Conservation (phyloP, 2,113 vertebrate species). For the Eublepharis macularius region DNA sequence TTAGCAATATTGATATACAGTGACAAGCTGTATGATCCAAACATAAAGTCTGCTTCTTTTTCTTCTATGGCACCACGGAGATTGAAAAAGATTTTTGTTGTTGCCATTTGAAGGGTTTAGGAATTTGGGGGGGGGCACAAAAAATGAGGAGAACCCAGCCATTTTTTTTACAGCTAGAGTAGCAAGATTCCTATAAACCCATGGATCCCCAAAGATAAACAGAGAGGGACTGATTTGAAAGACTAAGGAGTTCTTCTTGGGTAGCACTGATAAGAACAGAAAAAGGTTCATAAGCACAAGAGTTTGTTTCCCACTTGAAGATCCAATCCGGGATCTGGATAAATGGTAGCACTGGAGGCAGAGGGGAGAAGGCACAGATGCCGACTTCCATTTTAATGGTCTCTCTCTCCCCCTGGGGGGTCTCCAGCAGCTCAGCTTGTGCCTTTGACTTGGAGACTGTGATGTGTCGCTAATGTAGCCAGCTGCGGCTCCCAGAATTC, state of each 20-base stretch:
- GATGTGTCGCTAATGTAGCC: neutral
- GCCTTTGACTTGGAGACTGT: neutral
- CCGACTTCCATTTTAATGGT: fast-evolving
- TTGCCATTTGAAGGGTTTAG: neutral
- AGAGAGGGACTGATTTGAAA: neutral
- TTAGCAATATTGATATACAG: neutral
- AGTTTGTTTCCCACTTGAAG: neutral
- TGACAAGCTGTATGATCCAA: neutral
- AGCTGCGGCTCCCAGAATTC: neutral
- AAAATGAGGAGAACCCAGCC: neutral
- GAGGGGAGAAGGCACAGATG: conserved; percentile 5
- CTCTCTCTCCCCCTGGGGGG: neutral
- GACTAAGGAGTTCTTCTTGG: neutral
- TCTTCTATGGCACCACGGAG: neutral
- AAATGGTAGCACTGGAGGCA: neutral
- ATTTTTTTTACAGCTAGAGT: neutral
- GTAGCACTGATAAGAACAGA: neutral
- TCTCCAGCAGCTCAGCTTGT: fast-evolving
- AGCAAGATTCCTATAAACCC: neutral
- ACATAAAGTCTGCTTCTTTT: neutral
- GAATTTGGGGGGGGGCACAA: neutral
- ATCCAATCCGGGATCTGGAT: neutral
- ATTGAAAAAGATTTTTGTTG: neutral
- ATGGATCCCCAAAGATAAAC: neutral
- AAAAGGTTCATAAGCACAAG: neutral